These are phyloP conservation scores for Camptogramma bilineatum DNA, from an alignment of 2,888 invertebrate species.

Conservation along the genomic window DNA sequence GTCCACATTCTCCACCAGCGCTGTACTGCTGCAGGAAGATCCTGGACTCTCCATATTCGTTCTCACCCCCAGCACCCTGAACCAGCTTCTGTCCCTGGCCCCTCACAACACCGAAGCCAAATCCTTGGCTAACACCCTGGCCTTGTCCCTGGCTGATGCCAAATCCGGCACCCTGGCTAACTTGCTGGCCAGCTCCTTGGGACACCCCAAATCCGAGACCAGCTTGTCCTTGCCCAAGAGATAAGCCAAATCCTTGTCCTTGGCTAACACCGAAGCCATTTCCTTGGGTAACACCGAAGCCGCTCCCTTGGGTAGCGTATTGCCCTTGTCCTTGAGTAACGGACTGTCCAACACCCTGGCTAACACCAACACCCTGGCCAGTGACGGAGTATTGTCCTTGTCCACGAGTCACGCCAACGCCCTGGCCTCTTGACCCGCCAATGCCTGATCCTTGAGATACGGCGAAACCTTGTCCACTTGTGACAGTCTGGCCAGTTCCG, in stretches of 20 bases:
- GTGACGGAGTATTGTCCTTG: conserved; percentile 31
- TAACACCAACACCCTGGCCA: conserved; percentile 26
- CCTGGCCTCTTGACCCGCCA: conserved; percentile 26
- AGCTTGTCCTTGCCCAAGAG: conserved; percentile 10
- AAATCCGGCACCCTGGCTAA: conserved; percentile 32
- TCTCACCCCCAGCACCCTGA: conserved; percentile 55
- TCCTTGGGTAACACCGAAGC: conserved; percentile 39
- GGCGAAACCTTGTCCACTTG: conserved; percentile 41
- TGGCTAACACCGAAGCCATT: conserved; percentile 35
- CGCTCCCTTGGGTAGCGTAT: conserved; percentile 26
- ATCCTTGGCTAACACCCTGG: conserved; percentile 34
- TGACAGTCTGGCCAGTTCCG: conserved; percentile 39
- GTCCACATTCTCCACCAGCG: conserved; percentile 69
- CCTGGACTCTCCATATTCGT: conserved; percentile 65
- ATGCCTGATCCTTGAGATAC: conserved; percentile 41
- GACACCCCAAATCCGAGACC: conserved; percentile 28
- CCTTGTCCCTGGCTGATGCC: conserved; percentile 35
- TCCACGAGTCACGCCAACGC: conserved; percentile 35
- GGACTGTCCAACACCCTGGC: conserved; percentile 16
- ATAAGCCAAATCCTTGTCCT: conserved; percentile 43
- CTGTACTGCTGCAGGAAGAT: conserved; percentile 65
- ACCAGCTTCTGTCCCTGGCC: conserved; percentile 44
- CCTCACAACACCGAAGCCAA: conserved; percentile 34
- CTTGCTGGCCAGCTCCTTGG: conserved; percentile 24
- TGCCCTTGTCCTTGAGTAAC: conserved; percentile 35